Evolutionary conservation across 2,888 invertebrate species (phyloP), one percentile per base, ranked within the genome.

Genomic region (Ochropleura plecta): DNA sequence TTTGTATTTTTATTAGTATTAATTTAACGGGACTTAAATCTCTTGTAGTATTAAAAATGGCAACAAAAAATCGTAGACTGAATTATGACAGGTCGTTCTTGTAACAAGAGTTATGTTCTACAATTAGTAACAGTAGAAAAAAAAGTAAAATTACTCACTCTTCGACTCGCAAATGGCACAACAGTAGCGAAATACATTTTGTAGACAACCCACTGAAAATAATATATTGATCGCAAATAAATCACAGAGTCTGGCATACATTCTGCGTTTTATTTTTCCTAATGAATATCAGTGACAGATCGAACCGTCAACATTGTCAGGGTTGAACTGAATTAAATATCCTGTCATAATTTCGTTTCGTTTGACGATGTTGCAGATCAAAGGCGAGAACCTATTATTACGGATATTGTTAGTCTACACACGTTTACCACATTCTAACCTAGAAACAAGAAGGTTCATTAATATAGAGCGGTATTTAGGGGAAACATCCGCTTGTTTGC

Each of bases 301-400:
- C 72, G 77, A 75, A 78, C 70, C 73, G 76, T 76, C 84, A 83
- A 76, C 79, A 83, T 78, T 77, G 70, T 78, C 84, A 73, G 76
- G 73, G 82, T 55, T 70, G 77, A 74, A 81, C 76, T 77, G 81
- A 85, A 85, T 86, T 83, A 81, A 86, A 86, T 86, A 86, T 86
- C 83, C 85, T 84, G 87, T 87, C 85, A 81, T 87, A 86, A 86
- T 76, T 87, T 85, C 67, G 70, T 82, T 82, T 78, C 78, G 65
- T 81, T 83, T 86, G 84, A 83, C 82, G 82, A 73, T 73, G 65
- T 55, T 44, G 72, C 71, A 86, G 76, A 85, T 86, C 86, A 86
- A 86, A 86, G 83, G 55, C 70, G 66, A 20, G 63, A 55, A 76
- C 71, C 75, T 85, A 86, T 84, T 86, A 86, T 86, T 79, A 68